Percentiles rank a stretch among this genome's conserved stretches.
phyloP scores from a whole-genome alignment of 2,113 vertebrate genomes.

The Hemibagrus wyckioides region DNA sequence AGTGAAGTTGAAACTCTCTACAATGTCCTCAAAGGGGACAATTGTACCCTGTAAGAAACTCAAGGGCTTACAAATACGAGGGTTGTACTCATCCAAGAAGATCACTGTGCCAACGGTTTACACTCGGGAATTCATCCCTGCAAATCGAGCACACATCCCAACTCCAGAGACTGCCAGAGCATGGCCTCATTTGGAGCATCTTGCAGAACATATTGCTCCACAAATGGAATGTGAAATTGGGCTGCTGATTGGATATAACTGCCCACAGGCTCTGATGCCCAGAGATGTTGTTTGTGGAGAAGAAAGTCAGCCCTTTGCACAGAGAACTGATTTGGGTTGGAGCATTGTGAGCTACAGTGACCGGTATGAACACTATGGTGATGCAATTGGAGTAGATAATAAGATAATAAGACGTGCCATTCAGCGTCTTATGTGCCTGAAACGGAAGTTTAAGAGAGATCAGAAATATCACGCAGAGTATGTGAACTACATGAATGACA shows the following conservation, averaged over 20 bases:
- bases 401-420: too few relatives aligned
- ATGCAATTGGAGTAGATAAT: too few relatives aligned
- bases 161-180: constrained; percentile 34
- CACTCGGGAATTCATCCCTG: constrained; percentile 42
- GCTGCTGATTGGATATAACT: constrained; percentile 41
- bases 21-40: constrained; percentile 42
- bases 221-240: constrained; percentile 39
- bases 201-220: constrained; percentile 37
- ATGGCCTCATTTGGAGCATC: constrained; percentile 49
- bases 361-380: too few relatives aligned
- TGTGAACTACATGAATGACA: constrained; percentile 23
- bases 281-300: constrained; percentile 32
- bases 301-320: background rate
- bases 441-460: too few relatives aligned
- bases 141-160: constrained; percentile 43
- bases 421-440: constrained; percentile 24
- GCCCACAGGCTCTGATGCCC: constrained; percentile 43
- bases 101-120: constrained; percentile 35
- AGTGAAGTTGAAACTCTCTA: constrained; percentile 40
- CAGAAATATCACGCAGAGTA: background rate
- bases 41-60: constrained; percentile 38
- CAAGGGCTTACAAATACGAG: constrained; percentile 36
- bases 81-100: constrained; percentile 41
- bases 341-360: constrained; percentile 30
- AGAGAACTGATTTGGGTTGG: constrained; percentile 37